Percentiles rank a stretch among this genome's conserved stretches.
phyloP scores from a whole-genome alignment of 2,113 vertebrate species.

The Phainopepla nitens region DNA sequence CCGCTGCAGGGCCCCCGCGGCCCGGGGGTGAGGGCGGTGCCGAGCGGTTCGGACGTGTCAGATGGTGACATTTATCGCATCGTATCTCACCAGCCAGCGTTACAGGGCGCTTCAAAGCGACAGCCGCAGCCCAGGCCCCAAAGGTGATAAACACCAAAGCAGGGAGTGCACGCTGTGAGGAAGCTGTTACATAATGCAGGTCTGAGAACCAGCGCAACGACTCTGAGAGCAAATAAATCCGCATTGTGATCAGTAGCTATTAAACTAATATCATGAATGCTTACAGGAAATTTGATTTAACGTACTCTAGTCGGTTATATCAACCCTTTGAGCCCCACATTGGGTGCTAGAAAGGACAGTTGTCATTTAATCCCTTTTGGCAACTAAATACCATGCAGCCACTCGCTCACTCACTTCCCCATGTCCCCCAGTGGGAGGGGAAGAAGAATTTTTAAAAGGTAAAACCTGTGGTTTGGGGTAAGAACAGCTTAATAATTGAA shows the following conservation, averaged over 20 bases:
- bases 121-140: neutral
- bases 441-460: neutral
- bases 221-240: neutral
- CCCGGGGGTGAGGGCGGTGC: neutral
- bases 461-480: neutral
- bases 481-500: neutral
- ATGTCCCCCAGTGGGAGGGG: neutral
- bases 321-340: neutral
- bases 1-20: neutral
- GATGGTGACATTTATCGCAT: accelerated
- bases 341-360: neutral
- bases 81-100: neutral
- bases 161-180: accelerated
- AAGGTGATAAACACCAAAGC: neutral
- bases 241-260: neutral
- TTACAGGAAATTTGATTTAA: neutral
- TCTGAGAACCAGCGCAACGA: neutral
- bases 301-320: neutral
- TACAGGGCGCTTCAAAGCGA: neutral
- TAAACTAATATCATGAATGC: neutral
- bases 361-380: neutral
- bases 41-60: accelerated
- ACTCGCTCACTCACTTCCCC: neutral
- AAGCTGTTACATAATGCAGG: neutral
- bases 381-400: neutral